Percentiles rank a stretch among this genome's conserved stretches.
Conservation (phyloP, 2,113 vertebrate genomes). For the Canis aureus region DNA sequence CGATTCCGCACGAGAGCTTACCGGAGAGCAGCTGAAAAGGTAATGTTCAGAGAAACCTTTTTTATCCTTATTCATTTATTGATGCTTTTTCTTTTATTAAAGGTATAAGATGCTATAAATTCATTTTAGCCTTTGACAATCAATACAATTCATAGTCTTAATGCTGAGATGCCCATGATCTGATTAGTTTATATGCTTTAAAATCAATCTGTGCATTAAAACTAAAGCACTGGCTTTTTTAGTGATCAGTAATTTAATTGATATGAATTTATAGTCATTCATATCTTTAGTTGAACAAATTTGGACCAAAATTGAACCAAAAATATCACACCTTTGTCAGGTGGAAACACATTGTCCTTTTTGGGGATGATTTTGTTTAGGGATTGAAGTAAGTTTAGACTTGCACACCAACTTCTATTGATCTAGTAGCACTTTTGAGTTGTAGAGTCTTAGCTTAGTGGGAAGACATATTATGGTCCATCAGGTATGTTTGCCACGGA, state of each 20-base stretch:
- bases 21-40: slow-evolving; percentile 96
- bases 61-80: slow-evolving; percentile 23
- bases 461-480: not conserved
- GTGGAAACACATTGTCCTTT: not conserved
- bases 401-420: not conserved
- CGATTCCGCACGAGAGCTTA: slow-evolving; percentile 97
- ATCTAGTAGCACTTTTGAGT: not conserved
- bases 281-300: slow-evolving; percentile 31
- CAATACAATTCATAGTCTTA: not conserved
- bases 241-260: not conserved
- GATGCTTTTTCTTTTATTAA: slow-evolving; percentile 15
- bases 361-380: slow-evolving; percentile 2
- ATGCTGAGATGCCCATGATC: not conserved
- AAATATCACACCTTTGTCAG: not conserved
- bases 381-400: not conserved
- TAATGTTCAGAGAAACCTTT: slow-evolving; percentile 78
- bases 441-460: not conserved
- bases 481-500: not conserved
- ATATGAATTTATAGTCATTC: not conserved
- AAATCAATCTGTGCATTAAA: slow-evolving; percentile 15
- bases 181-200: not conserved
- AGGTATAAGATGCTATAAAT: not conserved
- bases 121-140: slow-evolving; percentile 29
- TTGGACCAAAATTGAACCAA: slow-evolving; percentile 46
- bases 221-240: not conserved